Evolutionary conservation across 2,888 invertebrate species (phyloP), one percentile per base, ranked within the genome.

Genomic region (Nemoura dubitans): DNA sequence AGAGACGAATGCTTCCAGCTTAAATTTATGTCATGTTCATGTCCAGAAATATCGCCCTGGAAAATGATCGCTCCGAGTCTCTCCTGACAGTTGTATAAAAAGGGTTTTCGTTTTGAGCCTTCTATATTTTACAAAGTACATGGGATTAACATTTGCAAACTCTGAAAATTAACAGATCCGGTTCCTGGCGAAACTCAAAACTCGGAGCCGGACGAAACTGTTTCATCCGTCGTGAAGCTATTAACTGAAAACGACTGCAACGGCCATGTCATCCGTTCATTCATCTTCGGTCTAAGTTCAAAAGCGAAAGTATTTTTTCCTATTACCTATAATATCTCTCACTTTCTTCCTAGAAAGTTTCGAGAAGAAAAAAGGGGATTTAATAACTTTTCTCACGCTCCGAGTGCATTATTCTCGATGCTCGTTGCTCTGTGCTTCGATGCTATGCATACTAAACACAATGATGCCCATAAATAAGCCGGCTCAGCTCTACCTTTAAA

Each of bases 301-400:
- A 59, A 59, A 59, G 59, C 59, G 26, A 78, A 27, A 78, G 28
- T 78, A 78, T 78, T 27, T 27, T 78, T 78, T 78, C 28, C 5
- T 78, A 28, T 78, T 28, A 21, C 26, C 28, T 26, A n/a, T n/a
- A 78, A 78, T 27, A 78, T 81, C 7, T 81, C 30, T 30, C 14
- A 29, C 30, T 28, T 81, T 81, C 30, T 81, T 81, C 81, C 30
- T 81, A 10, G 26, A 26, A 78, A 28, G 78, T 30, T 81, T 7
- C 29, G 81, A 10, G 30, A 29, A 81, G 28, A 81, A 84, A 59
- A n/a, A 83, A 42, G 43, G 21, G 84, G 85, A 27, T 87, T 85
- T 87, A 87, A 87, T 87, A 85, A 87, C 85, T 85, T 87, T 83
- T 76, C 82, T 82, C 87, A 85, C 87, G 80, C 82, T 26, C 21